These are phyloP conservation scores for Trachelipus rathkii DNA, from an alignment of 1,140 invertebrate genomes.

Conservation along the genomic window DNA sequence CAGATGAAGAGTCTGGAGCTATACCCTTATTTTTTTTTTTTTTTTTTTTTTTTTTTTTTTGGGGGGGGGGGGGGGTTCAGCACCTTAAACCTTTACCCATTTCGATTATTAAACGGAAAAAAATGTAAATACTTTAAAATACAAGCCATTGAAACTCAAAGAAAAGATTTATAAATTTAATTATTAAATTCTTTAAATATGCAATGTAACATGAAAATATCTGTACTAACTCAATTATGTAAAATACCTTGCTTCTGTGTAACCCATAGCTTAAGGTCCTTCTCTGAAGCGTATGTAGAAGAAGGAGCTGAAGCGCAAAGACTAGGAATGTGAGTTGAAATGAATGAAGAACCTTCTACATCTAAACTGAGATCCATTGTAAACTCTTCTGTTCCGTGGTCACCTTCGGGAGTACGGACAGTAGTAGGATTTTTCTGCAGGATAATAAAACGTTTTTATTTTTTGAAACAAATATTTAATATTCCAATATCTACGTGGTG, in stretches of 20 bases:
- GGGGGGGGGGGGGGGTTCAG: neutral
- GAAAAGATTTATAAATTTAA: neutral
- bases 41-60: no score
- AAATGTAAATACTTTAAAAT: neutral
- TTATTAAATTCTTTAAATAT: neutral
- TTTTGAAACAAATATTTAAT: no score
- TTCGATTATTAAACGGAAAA: neutral
- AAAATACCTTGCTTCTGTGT: conserved; percentile 1
- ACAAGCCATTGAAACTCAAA: neutral
- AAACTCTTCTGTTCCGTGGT: conserved; percentile 51
- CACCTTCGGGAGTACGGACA: conserved; percentile 79
- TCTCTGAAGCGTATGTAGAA: conserved; percentile 24
- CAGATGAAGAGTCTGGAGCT: no score
- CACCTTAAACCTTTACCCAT: neutral
- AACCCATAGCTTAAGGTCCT: conserved; percentile 23
- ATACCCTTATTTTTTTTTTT: no score
- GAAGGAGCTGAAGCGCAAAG: conserved; percentile 8
- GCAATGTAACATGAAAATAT: neutral
- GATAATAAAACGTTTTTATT: no score
- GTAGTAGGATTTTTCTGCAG: conserved; percentile 74
- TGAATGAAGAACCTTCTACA: conserved; percentile 7
- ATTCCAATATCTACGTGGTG: no score
- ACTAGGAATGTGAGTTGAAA: conserved; percentile 22
- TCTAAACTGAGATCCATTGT: conserved; percentile 26
- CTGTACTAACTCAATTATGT: neutral